phyloP scores from a whole-genome alignment of 64 coral and sea anemone genomes.

The Acropora tenuis region DNA sequence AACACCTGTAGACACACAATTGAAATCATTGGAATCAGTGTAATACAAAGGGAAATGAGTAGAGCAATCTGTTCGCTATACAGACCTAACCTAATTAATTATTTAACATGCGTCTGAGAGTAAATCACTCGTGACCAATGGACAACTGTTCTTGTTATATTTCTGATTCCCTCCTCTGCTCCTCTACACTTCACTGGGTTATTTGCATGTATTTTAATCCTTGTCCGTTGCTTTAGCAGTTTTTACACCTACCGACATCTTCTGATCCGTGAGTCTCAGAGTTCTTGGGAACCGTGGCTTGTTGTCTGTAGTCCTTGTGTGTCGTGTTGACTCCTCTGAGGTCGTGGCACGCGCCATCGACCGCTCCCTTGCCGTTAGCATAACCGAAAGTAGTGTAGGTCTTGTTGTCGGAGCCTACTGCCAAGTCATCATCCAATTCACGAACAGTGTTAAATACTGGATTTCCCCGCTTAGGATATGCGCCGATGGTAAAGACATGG shows the following conservation, averaged over 20 bases:
- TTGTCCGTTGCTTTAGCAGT: not conserved
- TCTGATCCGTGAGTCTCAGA: slow-evolving; percentile 67
- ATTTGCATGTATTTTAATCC: not conserved
- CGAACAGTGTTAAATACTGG: slow-evolving; percentile 67
- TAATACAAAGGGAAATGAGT: not conserved
- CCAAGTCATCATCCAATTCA: not conserved
- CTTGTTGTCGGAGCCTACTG: slow-evolving; percentile 24
- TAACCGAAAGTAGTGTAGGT: slow-evolving; percentile 77
- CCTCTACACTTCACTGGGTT: too few species aligned
- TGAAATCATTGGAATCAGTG: not conserved
- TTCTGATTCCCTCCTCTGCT: too few species aligned
- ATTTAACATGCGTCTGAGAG: too few species aligned
- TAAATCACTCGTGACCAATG: too few species aligned
- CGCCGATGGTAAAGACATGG: slow-evolving; percentile 75
- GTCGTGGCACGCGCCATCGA: slow-evolving; percentile 29
- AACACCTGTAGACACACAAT: slow-evolving; percentile 36
- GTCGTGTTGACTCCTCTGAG: slow-evolving; percentile 59
- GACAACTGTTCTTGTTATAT: too few species aligned
- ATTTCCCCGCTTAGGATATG: slow-evolving; percentile 75
- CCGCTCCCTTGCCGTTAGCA: slow-evolving; percentile 65
- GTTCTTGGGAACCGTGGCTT: not conserved
- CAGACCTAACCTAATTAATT: too few species aligned
- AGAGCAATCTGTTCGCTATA: too few species aligned
- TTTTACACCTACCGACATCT: slow-evolving; percentile 72
- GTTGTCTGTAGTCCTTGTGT: slow-evolving; percentile 67